A percentile compares a stretch with the other conserved stretches of the same genome.
These are phyloP conservation scores for Frankliniella intonsa DNA, from an alignment of 2,888 invertebrate species.

Conservation along the genomic window DNA sequence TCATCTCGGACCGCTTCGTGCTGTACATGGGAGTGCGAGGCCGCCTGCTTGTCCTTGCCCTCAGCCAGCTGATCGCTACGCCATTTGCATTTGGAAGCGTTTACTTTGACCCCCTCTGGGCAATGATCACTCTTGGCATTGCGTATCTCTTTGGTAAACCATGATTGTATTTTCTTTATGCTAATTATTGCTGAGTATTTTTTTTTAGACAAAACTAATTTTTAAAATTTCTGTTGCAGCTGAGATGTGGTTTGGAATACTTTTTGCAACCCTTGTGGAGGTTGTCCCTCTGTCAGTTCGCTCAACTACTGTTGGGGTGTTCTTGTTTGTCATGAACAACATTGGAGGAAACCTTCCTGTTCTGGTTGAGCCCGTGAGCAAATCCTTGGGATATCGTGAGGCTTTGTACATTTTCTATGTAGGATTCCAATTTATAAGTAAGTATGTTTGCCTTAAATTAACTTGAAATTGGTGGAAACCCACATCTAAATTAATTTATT, in stretches of 20 bases:
- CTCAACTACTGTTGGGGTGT: slow-evolving; percentile 80
- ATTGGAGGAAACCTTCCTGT: slow-evolving; percentile 86
- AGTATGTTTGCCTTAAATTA: slow-evolving; percentile 45
- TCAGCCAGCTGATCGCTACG: slow-evolving; percentile 75
- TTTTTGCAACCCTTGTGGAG: slow-evolving; percentile 85
- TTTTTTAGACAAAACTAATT: neutral
- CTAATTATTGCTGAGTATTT: neutral
- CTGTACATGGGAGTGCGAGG: slow-evolving; percentile 81
- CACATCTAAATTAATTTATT: neutral
- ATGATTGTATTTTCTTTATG: neutral
- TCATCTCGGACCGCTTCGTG: slow-evolving; percentile 81
- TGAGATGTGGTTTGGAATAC: slow-evolving; percentile 93
- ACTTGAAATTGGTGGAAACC: slow-evolving; percentile 4
- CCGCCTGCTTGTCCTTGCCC: slow-evolving; percentile 70
- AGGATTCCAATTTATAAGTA: slow-evolving; percentile 80
- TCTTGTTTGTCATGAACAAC: slow-evolving; percentile 89
- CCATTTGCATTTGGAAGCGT: slow-evolving; percentile 83
- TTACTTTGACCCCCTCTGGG: slow-evolving; percentile 73
- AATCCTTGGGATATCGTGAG: slow-evolving; percentile 74
- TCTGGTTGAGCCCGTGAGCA: slow-evolving; percentile 77
- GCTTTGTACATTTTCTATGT: slow-evolving; percentile 84
- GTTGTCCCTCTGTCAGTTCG: slow-evolving; percentile 76
- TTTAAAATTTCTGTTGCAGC: slow-evolving; percentile 53
- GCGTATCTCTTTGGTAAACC: slow-evolving; percentile 79
- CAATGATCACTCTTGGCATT: slow-evolving; percentile 81